Percentiles rank a stretch among this genome's conserved stretches.
Conservation (phyloP, 2,888 invertebrate species). For the Oxycera nigricornis region DNA sequence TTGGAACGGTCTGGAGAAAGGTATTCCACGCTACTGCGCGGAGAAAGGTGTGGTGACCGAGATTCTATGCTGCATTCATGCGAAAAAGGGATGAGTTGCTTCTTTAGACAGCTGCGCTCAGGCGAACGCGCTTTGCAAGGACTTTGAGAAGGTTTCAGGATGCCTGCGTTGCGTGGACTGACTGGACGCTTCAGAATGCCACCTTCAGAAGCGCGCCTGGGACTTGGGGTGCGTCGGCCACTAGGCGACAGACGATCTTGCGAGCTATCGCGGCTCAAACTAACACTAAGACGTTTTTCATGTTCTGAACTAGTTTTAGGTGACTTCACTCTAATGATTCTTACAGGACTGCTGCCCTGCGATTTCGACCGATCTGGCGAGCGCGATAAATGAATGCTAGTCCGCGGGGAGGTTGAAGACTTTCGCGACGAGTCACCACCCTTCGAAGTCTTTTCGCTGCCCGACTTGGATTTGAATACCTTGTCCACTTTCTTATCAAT, state of each 20-base stretch:
- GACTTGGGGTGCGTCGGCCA: conserved; percentile 59
- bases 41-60: conserved; percentile 59
- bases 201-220: conserved; percentile 59
- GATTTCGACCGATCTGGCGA: conserved; percentile 63
- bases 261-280: conserved; percentile 58
- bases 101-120: conserved; percentile 60
- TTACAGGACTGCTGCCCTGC: conserved; percentile 60
- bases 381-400: conserved; percentile 66
- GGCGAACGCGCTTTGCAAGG: conserved; percentile 60
- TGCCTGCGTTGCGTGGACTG: conserved; percentile 52
- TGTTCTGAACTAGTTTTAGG: conserved; percentile 68
- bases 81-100: conserved; percentile 53
- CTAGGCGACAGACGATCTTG: conserved; percentile 56
- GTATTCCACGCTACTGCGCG: conserved; percentile 59
- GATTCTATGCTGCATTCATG: conserved; percentile 59
- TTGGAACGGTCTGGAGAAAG: conserved; percentile 58
- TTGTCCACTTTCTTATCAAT: conserved; percentile 62
- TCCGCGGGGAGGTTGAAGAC: conserved; percentile 66
- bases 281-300: conserved; percentile 57
- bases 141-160: conserved; percentile 57
- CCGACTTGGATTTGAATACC: conserved; percentile 59
- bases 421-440: conserved; percentile 48
- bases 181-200: conserved; percentile 59
- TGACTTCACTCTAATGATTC: conserved; percentile 62
- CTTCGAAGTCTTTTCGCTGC: conserved; percentile 47